Evolutionary conservation across 2,797 vertebrate species (phyloP), one percentile per base, ranked within the genome.

Genomic region (Hypotaenidia philippensis): DNA sequence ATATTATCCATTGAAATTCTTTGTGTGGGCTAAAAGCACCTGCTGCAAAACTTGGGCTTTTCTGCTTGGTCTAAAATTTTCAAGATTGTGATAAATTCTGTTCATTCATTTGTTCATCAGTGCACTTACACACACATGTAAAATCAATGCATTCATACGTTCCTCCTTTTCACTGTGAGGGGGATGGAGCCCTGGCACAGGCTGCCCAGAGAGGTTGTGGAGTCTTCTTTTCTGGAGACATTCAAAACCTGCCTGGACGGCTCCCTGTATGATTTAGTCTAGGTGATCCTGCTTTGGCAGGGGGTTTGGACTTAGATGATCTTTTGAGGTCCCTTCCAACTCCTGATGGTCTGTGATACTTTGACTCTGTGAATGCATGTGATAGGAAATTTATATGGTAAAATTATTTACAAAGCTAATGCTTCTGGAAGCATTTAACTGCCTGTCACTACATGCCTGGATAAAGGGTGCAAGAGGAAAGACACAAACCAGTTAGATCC

Each of bases 391-490:
- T 2, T 11, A 14, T 17, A 38, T 12, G 29, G 22, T 38, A 27
- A 38, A 9, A 10, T 34, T 77, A 15, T 38, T 40, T 18, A 44
- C 16, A 71, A 53, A 57, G 10, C 25, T 45, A 64, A 50, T 34
- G 17, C 14, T 82, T 68, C 55, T 21, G 9, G 36, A 15, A 79
- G 13, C 32, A 45, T 82, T 89, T 47, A 69, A 36, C 22, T n/a
- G 36, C 3, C 40, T 65, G 5, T 47, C 0, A 1, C 19, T 79
- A 20, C 23, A 3, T 9, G 49, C 5, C 25, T 70, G 63, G 22
- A 23, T 32, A 49, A 87, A 55, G 16, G 8, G 34, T 56, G 7
- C 9, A 49, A 59, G 32, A 53, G 17, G 17, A 72, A 68, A 65
- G 15, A 50, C 26, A 61, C 69, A 38, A 86, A 64, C 23, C 18